Percentiles rank a stretch among this genome's conserved stretches.
These are phyloP conservation scores for Felis catus DNA, from an alignment of 2,113 vertebrate genomes.

Conservation along the genomic window F.catus_Fca126_mat1.0 CM031412.1:193571501-193572000, in stretches of 20 bases:
- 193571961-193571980: not conserved
- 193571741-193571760: not conserved
- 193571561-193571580: not conserved
- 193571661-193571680: not conserved
- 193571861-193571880: not conserved
- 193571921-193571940: not conserved
- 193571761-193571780: not conserved
- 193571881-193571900: not conserved
- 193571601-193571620: not conserved
- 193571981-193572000: not conserved
- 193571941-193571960: not conserved
- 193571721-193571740: not conserved
- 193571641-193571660: not conserved
- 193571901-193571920: not conserved
- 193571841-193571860: not conserved
- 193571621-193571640: not conserved
- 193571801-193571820: not conserved
- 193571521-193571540: not conserved
- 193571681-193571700: not conserved
- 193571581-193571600: not conserved
- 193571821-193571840: not conserved
- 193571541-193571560: not conserved
- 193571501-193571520: not conserved
- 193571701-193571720: not conserved
- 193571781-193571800: not conserved